Evolutionary conservation across 1,140 invertebrate species (phyloP), one percentile per base, ranked within the genome.

Genomic region (Camponotus floridanus): DNA sequence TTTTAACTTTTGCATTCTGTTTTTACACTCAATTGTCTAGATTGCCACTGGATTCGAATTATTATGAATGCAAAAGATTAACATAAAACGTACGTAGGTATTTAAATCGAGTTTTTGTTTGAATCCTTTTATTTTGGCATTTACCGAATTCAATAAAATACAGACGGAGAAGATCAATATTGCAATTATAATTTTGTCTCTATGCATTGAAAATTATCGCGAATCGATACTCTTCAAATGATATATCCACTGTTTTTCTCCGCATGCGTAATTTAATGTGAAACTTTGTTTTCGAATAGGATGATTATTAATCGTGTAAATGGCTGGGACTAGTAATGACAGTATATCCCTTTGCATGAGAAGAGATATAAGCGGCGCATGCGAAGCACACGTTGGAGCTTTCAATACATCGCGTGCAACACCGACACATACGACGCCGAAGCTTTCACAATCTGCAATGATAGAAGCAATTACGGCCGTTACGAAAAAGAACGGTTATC

Each of bases 361-460:
- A 57, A 51, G 2, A 36, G 31, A 79, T 65, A 51, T 51, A 76
- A 79, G 45, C 26, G n/a, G 45, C n/a, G 18, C n/a, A 15, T 11
- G 26, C 48, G 1, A 55, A 65, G 59, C 15, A 84, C 42, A 13
- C 15, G 15, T 51, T 64, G 39, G 21, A 76, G 18, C 1, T 45
- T 33, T 89, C 15, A 89, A 39, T 85, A 88, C 81, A 88, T 86
- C 1, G 88, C 81, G 11, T 73, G 65, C 5, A 89, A 57, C 59
- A 89, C 55, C 0, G 87, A 89, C 11, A 89, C 26, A 6, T 89
- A 89, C 18, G 88, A 89, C 4, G 68, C 87, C 21, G 88, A 89
- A 51, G 74, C 68, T 59, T 76, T 89, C 11, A 89, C 3, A 13
- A 88, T 55, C 87, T 88, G 65, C 13, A 88, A 88, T 65, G 45